Evolutionary conservation across 2,888 invertebrate species (phyloP).

Genomic region (Thera obeliscata): DNA sequence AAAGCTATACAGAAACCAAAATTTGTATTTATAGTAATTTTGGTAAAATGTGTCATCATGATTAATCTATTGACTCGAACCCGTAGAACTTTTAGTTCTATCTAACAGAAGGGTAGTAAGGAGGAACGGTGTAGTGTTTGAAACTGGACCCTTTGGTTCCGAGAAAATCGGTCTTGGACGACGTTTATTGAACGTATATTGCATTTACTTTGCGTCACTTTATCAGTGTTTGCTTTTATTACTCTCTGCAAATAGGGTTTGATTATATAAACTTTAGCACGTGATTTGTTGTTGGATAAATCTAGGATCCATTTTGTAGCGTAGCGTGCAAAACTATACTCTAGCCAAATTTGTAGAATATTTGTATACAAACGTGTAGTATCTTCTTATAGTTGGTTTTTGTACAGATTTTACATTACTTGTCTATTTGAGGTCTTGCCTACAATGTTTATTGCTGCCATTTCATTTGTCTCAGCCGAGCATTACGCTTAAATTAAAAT

Average conservation of each 20-base stretch:
- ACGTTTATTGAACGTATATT: conserved; percentile 55
- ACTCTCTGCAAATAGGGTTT: conserved; percentile 24
- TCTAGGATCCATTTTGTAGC: not conserved
- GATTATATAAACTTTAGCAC: not conserved
- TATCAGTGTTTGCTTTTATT: conserved; percentile 44
- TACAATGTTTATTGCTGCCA: no score
- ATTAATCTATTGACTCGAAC: conserved; percentile 3
- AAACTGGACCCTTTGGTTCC: conserved; percentile 38
- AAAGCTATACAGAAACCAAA: no score
- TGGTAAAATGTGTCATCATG: not conserved
- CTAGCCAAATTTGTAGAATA: no score
- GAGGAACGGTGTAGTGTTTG: not conserved
- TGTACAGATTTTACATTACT: no score
- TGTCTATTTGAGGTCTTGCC: no score
- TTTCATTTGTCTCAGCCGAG: no score
- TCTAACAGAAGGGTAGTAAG: no score
- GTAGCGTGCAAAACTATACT: no score
- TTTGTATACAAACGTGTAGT: no score
- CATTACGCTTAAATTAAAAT: no score
- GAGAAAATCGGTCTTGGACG: conserved; percentile 37
- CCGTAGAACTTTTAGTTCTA: conserved; percentile 18
- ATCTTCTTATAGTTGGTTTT: no score
- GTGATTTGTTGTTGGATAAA: not conserved
- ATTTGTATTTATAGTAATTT: not conserved
- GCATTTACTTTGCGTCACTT: conserved; percentile 51